Evolutionary conservation across 2,888 invertebrate species (phyloP).

Genomic region (Cryptocephalus primarius): DNA sequence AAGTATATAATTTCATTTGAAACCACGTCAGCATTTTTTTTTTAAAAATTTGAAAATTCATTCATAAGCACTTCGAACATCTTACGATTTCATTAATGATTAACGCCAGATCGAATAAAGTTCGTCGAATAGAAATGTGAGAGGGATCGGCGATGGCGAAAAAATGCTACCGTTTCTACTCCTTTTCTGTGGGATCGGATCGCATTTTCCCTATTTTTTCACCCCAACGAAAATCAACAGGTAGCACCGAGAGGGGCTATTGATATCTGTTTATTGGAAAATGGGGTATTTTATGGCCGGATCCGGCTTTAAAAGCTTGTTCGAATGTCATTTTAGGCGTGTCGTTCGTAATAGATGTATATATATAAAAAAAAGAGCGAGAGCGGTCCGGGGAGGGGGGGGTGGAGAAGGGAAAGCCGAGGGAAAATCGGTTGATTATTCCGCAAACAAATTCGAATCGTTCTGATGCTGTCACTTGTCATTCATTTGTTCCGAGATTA

Average conservation of each 20-base stretch:
- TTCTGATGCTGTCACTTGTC: constrained; percentile 24
- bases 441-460: constrained; percentile 14
- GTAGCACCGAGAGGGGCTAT: constrained; percentile 27
- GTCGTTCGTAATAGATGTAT: constrained; percentile 4
- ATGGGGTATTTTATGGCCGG: constrained; percentile 36
- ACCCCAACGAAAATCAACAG: constrained; percentile 32
- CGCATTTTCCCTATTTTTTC: constrained; percentile 16
- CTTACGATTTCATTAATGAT: too few relatives aligned
- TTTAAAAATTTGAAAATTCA: too few relatives aligned
- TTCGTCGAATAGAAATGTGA: too few relatives aligned
- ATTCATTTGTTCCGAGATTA: constrained; percentile 26
- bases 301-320: constrained; percentile 31
- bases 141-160: too few relatives aligned
- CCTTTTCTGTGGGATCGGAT: too few relatives aligned
- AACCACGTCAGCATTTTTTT: too few relatives aligned
- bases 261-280: constrained; percentile 41
- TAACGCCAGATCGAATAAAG: too few relatives aligned
- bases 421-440: too few relatives aligned
- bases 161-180: too few relatives aligned
- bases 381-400: constrained; percentile 2
- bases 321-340: constrained; percentile 22
- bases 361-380: constrained; percentile 5
- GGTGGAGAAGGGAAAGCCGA: constrained; percentile 3
- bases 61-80: too few relatives aligned
- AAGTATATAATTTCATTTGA: too few relatives aligned